Evolutionary conservation across 2,888 invertebrate genomes (phyloP).

Genomic region (Apocheima hispidaria): DNA sequence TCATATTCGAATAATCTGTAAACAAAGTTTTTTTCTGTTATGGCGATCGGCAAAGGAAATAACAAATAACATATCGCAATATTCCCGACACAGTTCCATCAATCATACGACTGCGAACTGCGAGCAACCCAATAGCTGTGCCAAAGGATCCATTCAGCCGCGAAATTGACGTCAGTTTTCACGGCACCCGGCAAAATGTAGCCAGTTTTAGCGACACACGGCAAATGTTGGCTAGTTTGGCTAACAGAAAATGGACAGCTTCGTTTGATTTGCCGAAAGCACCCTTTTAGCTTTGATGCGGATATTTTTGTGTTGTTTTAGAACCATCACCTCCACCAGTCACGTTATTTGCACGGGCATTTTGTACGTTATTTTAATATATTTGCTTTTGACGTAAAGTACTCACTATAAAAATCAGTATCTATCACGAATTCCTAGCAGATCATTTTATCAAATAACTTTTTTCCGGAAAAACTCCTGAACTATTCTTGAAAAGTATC

Average conservation of each 20-base stretch:
- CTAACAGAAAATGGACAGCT: background rate
- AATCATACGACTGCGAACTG: slow-evolving; percentile 2
- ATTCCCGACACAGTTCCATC: slow-evolving; percentile 10
- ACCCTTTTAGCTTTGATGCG: no score
- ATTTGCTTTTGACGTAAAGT: no score
- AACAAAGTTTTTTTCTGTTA: background rate
- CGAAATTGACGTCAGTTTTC: slow-evolving; percentile 16
- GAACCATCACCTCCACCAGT: no score
- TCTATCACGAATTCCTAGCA: no score
- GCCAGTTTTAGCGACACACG: slow-evolving; percentile 1
- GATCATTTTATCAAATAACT: no score
- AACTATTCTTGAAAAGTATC: no score
- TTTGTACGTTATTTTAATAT: no score
- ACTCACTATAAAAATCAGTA: no score
- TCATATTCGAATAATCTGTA: background rate
- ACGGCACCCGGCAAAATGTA: slow-evolving; percentile 1
- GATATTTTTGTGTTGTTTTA: no score
- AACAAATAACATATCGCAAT: slow-evolving; percentile 1
- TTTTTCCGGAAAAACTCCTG: no score
- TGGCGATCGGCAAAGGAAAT: background rate
- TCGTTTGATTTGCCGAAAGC: background rate
- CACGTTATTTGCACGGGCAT: no score
- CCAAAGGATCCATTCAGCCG: slow-evolving; percentile 6
- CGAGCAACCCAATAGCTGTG: slow-evolving; percentile 2
- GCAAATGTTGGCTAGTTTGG: slow-evolving; percentile 2